These are phyloP conservation scores for Penaeus monodon DNA, from an alignment of 2,888 invertebrate genomes.

Conservation along the genomic window DNA sequence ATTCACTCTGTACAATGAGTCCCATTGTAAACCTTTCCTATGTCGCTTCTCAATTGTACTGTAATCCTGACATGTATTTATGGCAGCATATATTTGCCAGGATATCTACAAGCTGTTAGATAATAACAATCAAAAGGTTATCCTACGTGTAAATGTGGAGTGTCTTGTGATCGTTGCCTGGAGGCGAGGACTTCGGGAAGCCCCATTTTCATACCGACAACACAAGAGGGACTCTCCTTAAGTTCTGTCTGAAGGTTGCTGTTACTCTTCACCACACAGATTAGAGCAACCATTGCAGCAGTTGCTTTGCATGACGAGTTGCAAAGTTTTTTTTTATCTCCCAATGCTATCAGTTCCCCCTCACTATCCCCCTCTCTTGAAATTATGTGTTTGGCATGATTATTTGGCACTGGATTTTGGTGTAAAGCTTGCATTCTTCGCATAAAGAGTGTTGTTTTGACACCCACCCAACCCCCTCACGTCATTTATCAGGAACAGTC, in stretches of 20 bases:
- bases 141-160: constrained; percentile 52
- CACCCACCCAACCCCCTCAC: too few species aligned
- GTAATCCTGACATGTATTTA: constrained; percentile 41
- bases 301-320: constrained; percentile 16
- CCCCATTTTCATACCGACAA: constrained; percentile 22
- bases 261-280: constrained; percentile 24
- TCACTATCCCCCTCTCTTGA: too few species aligned
- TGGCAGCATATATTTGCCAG: constrained; percentile 50
- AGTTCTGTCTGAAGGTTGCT: constrained; percentile 25
- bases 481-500: neutral
- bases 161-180: constrained; percentile 22
- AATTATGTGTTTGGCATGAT: too few species aligned
- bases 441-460: too few species aligned
- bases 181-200: constrained; percentile 29
- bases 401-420: too few species aligned
- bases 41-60: constrained; percentile 54
- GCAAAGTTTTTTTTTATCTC: neutral
- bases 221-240: constrained; percentile 18
- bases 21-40: constrained; percentile 53
- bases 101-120: constrained; percentile 53
- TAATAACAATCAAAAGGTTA: constrained; percentile 56
- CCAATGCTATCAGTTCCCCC: too few species aligned
- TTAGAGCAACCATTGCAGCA: constrained; percentile 22
- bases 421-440: too few species aligned
- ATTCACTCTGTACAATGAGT: constrained; percentile 59